phyloP scores from a whole-genome alignment of 1,140 invertebrate species.

The Cydia pomonella region DNA sequence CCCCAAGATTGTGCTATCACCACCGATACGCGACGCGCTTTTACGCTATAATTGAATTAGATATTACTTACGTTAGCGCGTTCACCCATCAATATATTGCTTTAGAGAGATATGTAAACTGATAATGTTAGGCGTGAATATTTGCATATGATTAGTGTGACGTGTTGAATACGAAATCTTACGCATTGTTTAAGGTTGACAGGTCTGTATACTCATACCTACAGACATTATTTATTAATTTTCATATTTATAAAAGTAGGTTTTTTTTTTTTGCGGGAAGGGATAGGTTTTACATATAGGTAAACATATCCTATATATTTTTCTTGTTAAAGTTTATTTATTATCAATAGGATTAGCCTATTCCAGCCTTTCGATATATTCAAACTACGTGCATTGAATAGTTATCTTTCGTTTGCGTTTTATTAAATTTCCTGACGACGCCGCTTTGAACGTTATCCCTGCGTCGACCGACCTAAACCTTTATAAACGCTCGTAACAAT shows the following conservation, averaged over 20 bases:
- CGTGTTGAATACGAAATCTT: slow-evolving; percentile 16
- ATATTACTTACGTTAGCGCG: slow-evolving; percentile 55
- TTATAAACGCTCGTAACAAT: slow-evolving; percentile 23
- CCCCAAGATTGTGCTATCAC: slow-evolving; percentile 68
- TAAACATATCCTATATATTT: too few relatives aligned
- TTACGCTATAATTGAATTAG: slow-evolving; percentile 74
- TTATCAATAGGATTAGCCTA: neutral
- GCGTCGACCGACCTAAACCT: slow-evolving; percentile 8
- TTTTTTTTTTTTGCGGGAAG: too few relatives aligned
- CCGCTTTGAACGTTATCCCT: slow-evolving; percentile 7
- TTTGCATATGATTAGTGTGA: slow-evolving; percentile 28
- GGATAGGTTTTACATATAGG: neutral
- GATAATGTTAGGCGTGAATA: slow-evolving; percentile 36
- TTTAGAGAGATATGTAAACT: slow-evolving; percentile 50
- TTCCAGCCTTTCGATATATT: neutral
- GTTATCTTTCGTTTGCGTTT: slow-evolving; percentile 17
- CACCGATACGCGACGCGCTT: slow-evolving; percentile 61
- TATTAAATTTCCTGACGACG: slow-evolving; percentile 15
- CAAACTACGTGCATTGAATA: slow-evolving; percentile 15
- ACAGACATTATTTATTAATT: neutral
- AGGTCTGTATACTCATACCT: too few relatives aligned
- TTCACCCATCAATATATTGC: slow-evolving; percentile 49
- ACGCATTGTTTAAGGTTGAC: slow-evolving; percentile 1
- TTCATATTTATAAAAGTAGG: neutral
- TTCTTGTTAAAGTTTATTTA: too few relatives aligned